These are phyloP conservation scores for Lacerta bilineata DNA, from an alignment of 2,797 vertebrate species.

Conservation along the genomic window DNA sequence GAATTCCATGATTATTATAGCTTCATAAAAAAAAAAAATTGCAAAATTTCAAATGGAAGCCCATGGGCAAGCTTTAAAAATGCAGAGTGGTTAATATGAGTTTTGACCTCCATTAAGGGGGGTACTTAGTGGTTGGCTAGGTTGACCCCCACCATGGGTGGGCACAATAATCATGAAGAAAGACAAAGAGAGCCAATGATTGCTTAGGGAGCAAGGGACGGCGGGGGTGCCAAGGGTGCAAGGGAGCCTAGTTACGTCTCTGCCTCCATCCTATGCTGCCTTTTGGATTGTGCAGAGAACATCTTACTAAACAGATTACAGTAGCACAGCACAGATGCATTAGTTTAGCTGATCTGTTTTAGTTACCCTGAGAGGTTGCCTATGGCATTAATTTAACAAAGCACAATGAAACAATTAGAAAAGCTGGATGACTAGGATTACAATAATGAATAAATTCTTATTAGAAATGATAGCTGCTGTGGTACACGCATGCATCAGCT, in stretches of 20 bases:
- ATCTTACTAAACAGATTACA: neutral
- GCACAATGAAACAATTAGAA: constrained; percentile 3
- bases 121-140: too few relatives aligned
- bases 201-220: too few relatives aligned
- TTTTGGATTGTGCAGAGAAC: neutral
- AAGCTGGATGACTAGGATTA: neutral
- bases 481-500: neutral
- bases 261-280: neutral
- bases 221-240: too few relatives aligned
- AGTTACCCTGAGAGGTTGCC: neutral
- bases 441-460: neutral
- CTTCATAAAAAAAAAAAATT: too few relatives aligned
- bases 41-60: neutral
- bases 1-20: neutral
- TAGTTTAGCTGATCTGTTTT: neutral
- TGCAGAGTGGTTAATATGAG: neutral
- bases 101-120: neutral
- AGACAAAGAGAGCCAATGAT: too few relatives aligned
- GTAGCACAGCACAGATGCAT: neutral
- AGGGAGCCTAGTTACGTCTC: too few relatives aligned
- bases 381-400: neutral
- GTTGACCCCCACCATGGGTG: too few relatives aligned
- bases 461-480: neutral
- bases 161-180: too few relatives aligned
- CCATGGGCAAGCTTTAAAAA: neutral